phyloP scores from a whole-genome alignment of 2,888 invertebrate genomes.

The Trachelus stipa region DNA sequence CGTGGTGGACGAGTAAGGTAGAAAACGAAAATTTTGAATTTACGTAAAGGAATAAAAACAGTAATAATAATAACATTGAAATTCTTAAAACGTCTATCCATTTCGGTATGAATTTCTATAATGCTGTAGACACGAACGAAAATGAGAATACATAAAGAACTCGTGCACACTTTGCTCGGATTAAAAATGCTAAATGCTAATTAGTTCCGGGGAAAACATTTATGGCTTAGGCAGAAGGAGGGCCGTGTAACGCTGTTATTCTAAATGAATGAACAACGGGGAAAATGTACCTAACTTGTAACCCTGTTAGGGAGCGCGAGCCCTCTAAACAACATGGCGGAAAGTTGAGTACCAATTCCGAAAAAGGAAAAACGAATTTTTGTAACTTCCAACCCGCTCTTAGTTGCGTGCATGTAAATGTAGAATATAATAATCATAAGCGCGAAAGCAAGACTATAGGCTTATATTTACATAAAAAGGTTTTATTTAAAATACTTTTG shows the following conservation, averaged over 20 bases:
- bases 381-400: not conserved
- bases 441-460: not conserved
- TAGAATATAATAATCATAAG: not conserved
- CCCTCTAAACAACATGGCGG: conserved; percentile 17
- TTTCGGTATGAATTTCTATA: not conserved
- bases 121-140: not conserved
- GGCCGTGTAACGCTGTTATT: conserved; percentile 49
- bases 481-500: not conserved
- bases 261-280: conserved; percentile 60
- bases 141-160: conserved; percentile 2
- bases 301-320: conserved; percentile 32
- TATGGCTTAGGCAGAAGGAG: conserved; percentile 29
- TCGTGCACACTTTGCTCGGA: conserved; percentile 48
- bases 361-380: not conserved
- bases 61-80: not conserved
- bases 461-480: not conserved
- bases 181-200: conserved; percentile 65
- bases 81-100: not conserved
- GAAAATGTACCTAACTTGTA: conserved; percentile 57
- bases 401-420: not conserved
- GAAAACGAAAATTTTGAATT: not conserved
- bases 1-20: not conserved
- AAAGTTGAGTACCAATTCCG: not conserved
- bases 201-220: conserved; percentile 61
- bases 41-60: not conserved